Evolutionary conservation across 2,888 invertebrate genomes (phyloP).

Genomic region (Acleris holmiana): DNA sequence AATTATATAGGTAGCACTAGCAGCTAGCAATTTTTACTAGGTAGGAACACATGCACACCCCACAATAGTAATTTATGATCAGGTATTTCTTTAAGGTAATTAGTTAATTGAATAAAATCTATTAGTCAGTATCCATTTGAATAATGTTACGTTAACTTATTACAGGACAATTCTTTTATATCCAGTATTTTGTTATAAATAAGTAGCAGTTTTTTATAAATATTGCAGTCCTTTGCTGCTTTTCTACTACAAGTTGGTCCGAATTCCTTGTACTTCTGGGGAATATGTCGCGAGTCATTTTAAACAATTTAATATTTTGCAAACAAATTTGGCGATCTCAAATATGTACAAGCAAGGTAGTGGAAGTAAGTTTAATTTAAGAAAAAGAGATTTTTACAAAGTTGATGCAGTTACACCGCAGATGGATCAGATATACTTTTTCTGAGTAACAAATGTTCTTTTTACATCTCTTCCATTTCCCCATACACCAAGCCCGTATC

Average conservation of each 20-base stretch:
- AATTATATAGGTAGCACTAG: too few relatives aligned
- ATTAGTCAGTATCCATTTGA: neutral
- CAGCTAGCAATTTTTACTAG: too few relatives aligned
- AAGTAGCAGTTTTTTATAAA: neutral
- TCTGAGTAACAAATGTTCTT: neutral
- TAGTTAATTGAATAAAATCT: neutral
- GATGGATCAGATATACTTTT: neutral
- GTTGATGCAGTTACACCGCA: neutral
- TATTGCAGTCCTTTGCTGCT: neutral
- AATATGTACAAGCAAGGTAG: neutral
- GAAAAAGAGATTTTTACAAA: neutral
- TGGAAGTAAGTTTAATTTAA: neutral
- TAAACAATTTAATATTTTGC: neutral
- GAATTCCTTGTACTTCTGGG: neutral
- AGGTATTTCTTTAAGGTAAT: neutral
- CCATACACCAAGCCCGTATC: too few relatives aligned
- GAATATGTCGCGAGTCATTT: neutral
- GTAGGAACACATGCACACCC: too few relatives aligned
- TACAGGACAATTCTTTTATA: neutral
- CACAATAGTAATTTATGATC: too few relatives aligned
- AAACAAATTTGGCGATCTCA: neutral
- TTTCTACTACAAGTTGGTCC: neutral
- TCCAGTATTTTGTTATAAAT: neutral
- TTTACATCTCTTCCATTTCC: neutral
- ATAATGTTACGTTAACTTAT: neutral